Base-by-base conservation (phyloP, 2,888 invertebrate genomes). In the Platycheirus albimanus region DNA sequence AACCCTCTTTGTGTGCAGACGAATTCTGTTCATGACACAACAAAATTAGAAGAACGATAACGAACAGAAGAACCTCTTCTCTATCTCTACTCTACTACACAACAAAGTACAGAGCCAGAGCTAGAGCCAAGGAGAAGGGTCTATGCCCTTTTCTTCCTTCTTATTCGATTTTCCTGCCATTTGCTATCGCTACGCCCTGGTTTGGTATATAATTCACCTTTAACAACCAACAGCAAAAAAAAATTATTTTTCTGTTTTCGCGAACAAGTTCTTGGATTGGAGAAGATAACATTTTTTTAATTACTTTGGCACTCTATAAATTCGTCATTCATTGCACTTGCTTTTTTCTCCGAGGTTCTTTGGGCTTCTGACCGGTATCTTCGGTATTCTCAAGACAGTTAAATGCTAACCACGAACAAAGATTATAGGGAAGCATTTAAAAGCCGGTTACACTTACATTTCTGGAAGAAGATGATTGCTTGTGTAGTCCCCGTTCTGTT, bases 401-500 rank as follows among this genome's bases (percentile, higher is more conserved):
- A 64, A 66, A 51, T 61, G 36, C 36, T n/a, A 20, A 54, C 36
- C 30, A 17, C 15, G 49, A 6, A 6, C 24, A 54, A 36, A 54
- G 54, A 36, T 54, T 54, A 43, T 2, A 33, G 61, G 24, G 28
- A 28, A 58, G 17, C 45, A 20, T 24, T 13, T 76, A 61, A 67
- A 81, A 67, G 81, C 81, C 81, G 76, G 76, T 71, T 72, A 63
- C 30, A 81, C 80, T 81, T 81, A 81, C 80, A 66, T 76, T 56
- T 17, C 20, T 56, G 28, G 36, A 69, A 38, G n/a, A n/a, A n/a
- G 66, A 56, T 52, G 20, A 24, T 41, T 24, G 19, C 20, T 38
- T 64, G 30, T 45, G 51, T 33, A 24, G 24, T 54, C 19, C 1
- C 4, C n/a, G 10, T 47, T 24, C 56, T 20, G 64, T 43, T 36